Conservation (phyloP, 1,140 invertebrate genomes). For the Euschistus heros region DNA sequence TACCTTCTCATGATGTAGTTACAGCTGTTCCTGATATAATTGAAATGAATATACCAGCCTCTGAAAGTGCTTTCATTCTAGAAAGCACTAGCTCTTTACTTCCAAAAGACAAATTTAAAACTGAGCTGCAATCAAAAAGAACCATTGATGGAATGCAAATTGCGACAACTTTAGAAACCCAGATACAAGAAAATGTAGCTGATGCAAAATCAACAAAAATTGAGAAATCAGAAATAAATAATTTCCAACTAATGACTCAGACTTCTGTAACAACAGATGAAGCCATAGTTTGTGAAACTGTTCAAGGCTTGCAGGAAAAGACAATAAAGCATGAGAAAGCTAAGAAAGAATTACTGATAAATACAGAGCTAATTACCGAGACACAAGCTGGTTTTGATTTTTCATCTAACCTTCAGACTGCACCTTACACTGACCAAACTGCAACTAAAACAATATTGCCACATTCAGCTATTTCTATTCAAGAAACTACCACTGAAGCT, state of each 20-base stretch:
- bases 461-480: not conserved
- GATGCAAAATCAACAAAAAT: slow-evolving; percentile 3
- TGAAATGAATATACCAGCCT: slow-evolving; percentile 14
- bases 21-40: slow-evolving; percentile 13
- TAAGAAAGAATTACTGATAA: not conserved
- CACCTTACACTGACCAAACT: not conserved
- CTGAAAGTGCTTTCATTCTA: slow-evolving; percentile 1
- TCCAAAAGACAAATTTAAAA: not conserved
- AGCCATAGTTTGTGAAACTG: slow-evolving; percentile 11
- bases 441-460: slow-evolving; percentile 7
- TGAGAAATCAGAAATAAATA: too few species aligned
- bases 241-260: not conserved
- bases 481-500: slow-evolving; percentile 14
- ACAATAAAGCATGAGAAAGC: not conserved
- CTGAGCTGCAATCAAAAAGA: not conserved
- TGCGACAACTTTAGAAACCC: slow-evolving; percentile 3
- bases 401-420: not conserved
- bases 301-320: not conserved
- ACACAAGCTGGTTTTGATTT: not conserved
- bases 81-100: slow-evolving; percentile 8
- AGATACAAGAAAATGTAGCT: not conserved
- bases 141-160: not conserved
- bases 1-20: not conserved
- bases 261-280: slow-evolving; percentile 11
- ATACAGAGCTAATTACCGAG: slow-evolving; percentile 4